A percentile compares a stretch with the other conserved stretches of the same genome.
These are phyloP conservation scores for Xiphorhynchus erythropygius DNA, from an alignment of 2,797 vertebrate genomes.

Conservation along the genomic window DNA sequence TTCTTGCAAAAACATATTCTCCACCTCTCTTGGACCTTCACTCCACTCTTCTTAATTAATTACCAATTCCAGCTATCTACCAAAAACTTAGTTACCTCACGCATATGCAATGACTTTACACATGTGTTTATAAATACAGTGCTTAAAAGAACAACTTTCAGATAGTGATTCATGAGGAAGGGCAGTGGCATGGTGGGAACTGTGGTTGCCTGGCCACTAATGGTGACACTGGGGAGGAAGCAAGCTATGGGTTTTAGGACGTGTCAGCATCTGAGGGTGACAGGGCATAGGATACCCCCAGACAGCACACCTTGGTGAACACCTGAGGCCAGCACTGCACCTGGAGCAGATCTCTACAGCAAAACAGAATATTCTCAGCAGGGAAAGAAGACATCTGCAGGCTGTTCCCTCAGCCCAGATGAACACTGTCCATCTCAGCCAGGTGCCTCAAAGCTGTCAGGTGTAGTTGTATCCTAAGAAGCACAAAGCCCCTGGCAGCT, in stretches of 20 bases:
- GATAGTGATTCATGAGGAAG: rapidly evolving
- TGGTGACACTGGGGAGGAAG: not conserved
- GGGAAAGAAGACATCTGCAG: not conserved
- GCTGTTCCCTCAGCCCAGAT: not conserved
- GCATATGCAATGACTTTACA: not conserved
- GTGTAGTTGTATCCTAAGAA: rapidly evolving
- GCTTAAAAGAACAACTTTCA: not conserved
- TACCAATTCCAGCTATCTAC: not conserved
- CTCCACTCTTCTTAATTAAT: not conserved
- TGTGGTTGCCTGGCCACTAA: not conserved
- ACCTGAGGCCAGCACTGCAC: not conserved
- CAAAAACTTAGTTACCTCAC: not conserved
- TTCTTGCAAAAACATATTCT: not conserved
- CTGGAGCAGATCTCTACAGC: not conserved
- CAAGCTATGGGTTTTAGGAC: not conserved
- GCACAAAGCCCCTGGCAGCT: not conserved
- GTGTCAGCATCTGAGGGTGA: not conserved
- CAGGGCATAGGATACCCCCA: rapidly evolving
- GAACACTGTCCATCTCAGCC: not conserved
- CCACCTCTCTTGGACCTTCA: not conserved
- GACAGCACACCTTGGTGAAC: rapidly evolving
- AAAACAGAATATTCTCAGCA: not conserved
- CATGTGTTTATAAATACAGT: rapidly evolving
- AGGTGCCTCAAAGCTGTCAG: not conserved
- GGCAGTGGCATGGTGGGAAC: not conserved